Evolutionary conservation across 1,140 invertebrate genomes (phyloP), one percentile per base, ranked within the genome.

Genomic region (Diploscapter pachys): DNA sequence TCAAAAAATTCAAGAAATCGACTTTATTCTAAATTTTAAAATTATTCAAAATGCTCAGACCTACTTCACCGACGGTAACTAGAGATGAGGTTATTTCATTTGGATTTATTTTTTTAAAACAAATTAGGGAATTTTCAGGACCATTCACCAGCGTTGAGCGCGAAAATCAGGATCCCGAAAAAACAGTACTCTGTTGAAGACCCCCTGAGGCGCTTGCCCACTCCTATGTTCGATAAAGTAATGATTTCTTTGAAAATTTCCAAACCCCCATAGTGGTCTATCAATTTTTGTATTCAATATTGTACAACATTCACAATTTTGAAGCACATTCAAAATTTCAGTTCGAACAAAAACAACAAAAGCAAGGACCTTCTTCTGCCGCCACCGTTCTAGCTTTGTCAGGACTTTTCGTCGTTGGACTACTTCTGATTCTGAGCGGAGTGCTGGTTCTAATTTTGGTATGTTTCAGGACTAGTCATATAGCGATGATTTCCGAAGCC

Each of bases 341-440:
- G 76, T 49, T 74, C 52, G 76, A 66, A 49, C 54, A 66, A 52
- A 75, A 69, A 53, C 63, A 31, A n/a, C 63, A 57, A 61, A 78
- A 78, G 53, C 74, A 63, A 65, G 76, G 76, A 54, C 76, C 76
- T 53, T 75, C 72, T n/a, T 78, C 76, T 31, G 65, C 65, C 11
- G 66, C 72, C 3, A 78, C 76, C 31, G 76, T 78, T 64, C 72
- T 78, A 5, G 72, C 76, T 31, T 68, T 78, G n/a, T 75, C 76
- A 5, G 76, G 76, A 53, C 76, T 78, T 67, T 78, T 78, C 73
- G 72, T 78, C 50, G 76, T 78, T 63, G 76, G 76, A 49, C 51
- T 76, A 13, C 66, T 76, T 53, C 72, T 78, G 55, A 78, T 78
- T 64, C 52, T 67, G 64, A 78, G 76, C 62, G 76, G 76, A 66